Conservation (phyloP, 2,888 invertebrate species). For the Trichogramma evanescens region DNA sequence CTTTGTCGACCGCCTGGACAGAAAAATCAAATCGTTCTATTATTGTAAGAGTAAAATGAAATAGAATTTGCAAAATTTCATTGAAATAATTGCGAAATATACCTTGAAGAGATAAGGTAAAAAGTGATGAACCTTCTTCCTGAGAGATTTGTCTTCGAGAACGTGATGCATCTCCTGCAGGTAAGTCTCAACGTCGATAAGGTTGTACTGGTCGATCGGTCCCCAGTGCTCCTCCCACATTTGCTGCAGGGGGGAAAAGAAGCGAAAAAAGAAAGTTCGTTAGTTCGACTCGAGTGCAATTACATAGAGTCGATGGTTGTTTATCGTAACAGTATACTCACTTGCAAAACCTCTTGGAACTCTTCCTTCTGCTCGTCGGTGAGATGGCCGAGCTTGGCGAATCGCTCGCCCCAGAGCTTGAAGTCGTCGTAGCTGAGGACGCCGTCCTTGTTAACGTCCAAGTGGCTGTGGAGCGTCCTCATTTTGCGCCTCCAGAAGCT, state of each 20-base stretch:
- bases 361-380: constrained; percentile 60
- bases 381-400: constrained; percentile 69
- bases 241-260: constrained; percentile 47
- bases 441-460: constrained; percentile 81
- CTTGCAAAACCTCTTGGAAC: constrained; percentile 65
- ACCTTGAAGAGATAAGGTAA: constrained; percentile 78
- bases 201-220: constrained; percentile 71
- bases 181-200: constrained; percentile 75
- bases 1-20: constrained; percentile 71
- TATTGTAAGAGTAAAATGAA: background rate
- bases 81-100: constrained; percentile 25
- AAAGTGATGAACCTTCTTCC: constrained; percentile 69
- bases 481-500: constrained; percentile 81
- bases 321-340: constrained; percentile 38
- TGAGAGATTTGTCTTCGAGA: constrained; percentile 66
- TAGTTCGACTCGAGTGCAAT: background rate
- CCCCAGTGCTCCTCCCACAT: constrained; percentile 83
- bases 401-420: constrained; percentile 65
- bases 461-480: constrained; percentile 73
- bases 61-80: background rate
- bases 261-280: background rate
- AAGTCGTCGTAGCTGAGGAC: constrained; percentile 79
- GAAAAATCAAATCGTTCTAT: constrained; percentile 7
- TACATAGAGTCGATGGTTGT: too few species aligned
- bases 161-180: constrained; percentile 76